Conservation (phyloP, 1,140 invertebrate species). For the Gryon sp. region DNA sequence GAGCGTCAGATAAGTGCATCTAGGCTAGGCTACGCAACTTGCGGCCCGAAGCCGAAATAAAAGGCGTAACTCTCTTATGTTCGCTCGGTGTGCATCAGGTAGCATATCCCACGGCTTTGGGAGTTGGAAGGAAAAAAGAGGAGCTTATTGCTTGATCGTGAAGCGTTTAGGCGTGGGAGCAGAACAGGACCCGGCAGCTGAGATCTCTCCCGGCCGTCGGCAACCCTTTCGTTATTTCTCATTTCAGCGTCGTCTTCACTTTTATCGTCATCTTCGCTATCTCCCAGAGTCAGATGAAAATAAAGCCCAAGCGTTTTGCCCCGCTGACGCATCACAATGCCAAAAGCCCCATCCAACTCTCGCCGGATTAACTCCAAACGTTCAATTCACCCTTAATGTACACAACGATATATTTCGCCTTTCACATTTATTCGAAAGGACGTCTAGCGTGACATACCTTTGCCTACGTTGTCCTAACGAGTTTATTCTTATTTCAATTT, state of each 20-base stretch:
- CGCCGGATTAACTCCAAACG: conserved; percentile 25
- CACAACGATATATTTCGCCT: no score
- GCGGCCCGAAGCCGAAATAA: conserved; percentile 37
- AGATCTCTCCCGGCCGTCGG: conserved; percentile 64
- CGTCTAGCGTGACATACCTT: neutral
- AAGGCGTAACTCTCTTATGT: conserved; percentile 44
- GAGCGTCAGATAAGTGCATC: conserved; percentile 32
- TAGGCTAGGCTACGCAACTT: conserved; percentile 33
- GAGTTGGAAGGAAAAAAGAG: conserved; percentile 70
- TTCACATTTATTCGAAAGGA: conserved; percentile 1
- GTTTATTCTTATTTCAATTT: no score
- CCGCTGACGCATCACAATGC: conserved; percentile 35
- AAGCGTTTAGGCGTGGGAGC: conserved; percentile 73
- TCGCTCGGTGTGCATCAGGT: conserved; percentile 48
- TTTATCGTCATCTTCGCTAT: conserved; percentile 54
- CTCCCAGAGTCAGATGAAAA: conserved; percentile 44
- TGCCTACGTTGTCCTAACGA: no score
- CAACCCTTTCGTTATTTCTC: conserved; percentile 47
- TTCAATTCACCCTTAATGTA: conserved; percentile 20
- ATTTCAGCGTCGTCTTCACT: conserved; percentile 29
- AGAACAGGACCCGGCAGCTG: conserved; percentile 60
- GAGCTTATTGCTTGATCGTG: conserved; percentile 69
- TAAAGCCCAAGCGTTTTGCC: conserved; percentile 28
- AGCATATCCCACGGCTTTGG: conserved; percentile 66
- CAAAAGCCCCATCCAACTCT: conserved; percentile 12